These are phyloP conservation scores for Pachydiplax longipennis DNA, from an alignment of 2,888 invertebrate genomes.

Conservation along the genomic window DNA sequence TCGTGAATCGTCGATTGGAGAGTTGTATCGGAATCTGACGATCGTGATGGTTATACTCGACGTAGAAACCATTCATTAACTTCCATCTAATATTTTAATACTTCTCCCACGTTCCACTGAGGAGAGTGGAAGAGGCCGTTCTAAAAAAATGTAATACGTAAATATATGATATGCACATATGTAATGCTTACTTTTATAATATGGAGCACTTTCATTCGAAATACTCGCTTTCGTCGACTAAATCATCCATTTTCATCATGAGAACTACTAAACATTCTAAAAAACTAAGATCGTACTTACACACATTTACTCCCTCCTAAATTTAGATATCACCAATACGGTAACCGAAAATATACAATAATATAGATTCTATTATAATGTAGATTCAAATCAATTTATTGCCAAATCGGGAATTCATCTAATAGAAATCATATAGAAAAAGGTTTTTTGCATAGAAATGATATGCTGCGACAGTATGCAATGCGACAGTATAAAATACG, in stretches of 20 bases:
- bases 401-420: too few relatives aligned
- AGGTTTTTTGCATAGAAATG: too few relatives aligned
- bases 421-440: too few relatives aligned
- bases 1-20: not conserved
- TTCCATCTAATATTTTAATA: not conserved
- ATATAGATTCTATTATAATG: too few relatives aligned
- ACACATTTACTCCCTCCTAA: not conserved
- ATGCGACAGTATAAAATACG: too few relatives aligned
- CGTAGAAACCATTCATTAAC: not conserved
- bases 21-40: not conserved
- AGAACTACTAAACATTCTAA: not conserved
- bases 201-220: not conserved
- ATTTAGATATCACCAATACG: too few relatives aligned
- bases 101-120: not conserved
- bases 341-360: too few relatives aligned
- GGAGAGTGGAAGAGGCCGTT: not conserved
- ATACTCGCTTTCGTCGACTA: not conserved
- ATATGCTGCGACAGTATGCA: too few relatives aligned
- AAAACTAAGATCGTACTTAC: not conserved
- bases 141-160: too few relatives aligned
- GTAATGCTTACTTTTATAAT: not conserved
- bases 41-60: not conserved
- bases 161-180: too few relatives aligned
- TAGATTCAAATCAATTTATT: too few relatives aligned
- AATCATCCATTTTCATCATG: not conserved